phyloP scores from a whole-genome alignment of 2,888 invertebrate species.

The Escarpia spicata region DNA sequence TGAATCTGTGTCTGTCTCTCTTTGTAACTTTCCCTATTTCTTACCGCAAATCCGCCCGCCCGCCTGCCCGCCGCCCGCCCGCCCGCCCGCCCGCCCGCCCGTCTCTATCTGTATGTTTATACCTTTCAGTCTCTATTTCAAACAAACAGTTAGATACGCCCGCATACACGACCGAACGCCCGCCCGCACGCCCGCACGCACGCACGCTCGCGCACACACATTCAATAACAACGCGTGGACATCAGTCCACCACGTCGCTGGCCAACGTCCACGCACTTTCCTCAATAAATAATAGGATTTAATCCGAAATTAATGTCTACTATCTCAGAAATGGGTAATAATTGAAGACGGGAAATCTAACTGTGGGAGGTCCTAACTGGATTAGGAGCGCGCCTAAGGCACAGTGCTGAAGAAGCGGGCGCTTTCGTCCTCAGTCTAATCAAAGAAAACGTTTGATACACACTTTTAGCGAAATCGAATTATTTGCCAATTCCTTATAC shows the following conservation, averaged over 20 bases:
- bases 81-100: no score
- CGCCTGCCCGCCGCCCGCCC: no score
- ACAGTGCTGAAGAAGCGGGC: not conserved
- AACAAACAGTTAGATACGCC: no score
- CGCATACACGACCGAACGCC: no score
- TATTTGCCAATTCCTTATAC: constrained; percentile 32
- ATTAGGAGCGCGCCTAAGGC: constrained; percentile 25
- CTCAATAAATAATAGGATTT: constrained; percentile 32
- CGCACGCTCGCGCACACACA: no score
- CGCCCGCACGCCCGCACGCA: no score
- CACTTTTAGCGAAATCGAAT: constrained; percentile 35
- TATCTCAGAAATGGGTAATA: constrained; percentile 37
- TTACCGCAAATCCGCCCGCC: not conserved
- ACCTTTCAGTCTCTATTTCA: no score
- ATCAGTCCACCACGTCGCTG: not conserved
- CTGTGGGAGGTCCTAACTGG: constrained; percentile 30
- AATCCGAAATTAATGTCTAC: constrained; percentile 36
- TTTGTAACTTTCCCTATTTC: not conserved
- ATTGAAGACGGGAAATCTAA: constrained; percentile 35
- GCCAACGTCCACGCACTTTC: not conserved
- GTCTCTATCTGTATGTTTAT: no score
- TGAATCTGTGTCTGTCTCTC: not conserved
- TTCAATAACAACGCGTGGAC: no score
- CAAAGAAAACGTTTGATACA: constrained; percentile 31
- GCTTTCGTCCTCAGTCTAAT: constrained; percentile 4